A percentile compares a stretch with the other conserved stretches of the same genome.
Conservation (phyloP, 1,140 invertebrate species). For the Brachionus rotundiformis region DNA sequence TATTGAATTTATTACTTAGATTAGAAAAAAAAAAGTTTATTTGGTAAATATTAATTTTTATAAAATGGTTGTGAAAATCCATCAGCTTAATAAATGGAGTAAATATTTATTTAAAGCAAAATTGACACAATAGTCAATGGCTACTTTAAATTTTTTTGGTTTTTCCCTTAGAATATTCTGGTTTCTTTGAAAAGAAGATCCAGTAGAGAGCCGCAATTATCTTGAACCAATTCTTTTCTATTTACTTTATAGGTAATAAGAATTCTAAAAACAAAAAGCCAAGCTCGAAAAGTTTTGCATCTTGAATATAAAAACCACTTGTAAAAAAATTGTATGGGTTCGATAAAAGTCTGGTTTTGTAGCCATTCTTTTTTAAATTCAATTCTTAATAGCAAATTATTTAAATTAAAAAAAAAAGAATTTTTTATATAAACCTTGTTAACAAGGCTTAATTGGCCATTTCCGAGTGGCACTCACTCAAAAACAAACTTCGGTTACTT, state of each 20-base stretch:
- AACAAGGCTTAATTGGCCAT: background rate
- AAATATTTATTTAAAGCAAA: background rate
- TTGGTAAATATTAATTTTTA: background rate
- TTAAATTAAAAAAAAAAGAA: background rate
- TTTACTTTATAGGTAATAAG: background rate
- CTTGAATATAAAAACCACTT: constrained; percentile 12
- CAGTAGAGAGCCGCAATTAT: background rate
- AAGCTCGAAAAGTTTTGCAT: background rate
- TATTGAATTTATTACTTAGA: background rate
- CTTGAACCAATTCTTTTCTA: background rate
- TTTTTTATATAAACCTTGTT: background rate
- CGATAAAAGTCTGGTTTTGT: background rate
- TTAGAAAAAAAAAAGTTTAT: background rate
- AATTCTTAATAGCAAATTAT: background rate
- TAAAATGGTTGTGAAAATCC: background rate
- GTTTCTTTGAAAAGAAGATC: background rate
- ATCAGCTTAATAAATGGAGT: background rate
- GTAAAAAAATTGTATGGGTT: background rate
- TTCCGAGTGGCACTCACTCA: background rate
- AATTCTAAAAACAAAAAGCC: background rate
- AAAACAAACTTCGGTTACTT: background rate
- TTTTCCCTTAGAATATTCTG: background rate
- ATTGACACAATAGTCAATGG: background rate
- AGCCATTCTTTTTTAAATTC: background rate
- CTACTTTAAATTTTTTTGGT: background rate